Base-by-base conservation (phyloP, 2,113 vertebrate genomes). In the Ibidorhyncha struthersii region DNA sequence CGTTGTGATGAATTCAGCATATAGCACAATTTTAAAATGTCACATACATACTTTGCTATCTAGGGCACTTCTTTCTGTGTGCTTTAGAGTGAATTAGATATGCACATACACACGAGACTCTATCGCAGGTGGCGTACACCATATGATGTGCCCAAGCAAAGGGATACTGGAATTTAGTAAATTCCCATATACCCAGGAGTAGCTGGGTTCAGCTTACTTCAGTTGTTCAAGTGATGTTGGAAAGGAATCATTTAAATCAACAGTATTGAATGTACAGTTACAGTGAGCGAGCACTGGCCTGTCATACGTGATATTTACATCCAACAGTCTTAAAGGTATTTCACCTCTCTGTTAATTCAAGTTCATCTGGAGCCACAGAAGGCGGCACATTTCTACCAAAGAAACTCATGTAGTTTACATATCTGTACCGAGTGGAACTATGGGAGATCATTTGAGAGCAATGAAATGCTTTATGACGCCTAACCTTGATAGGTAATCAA, bases 21-120 rank as follows among this genome's bases (percentile, higher is more conserved):
- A 97, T 59, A 98, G 96, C 71, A 97, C 27, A 29, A 86, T 97
- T 97, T 93, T 72, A 41, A 98, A 98, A 98, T 96, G 97, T 96
- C 97, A 98, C 70, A 89, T 67, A 87, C 56, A 71, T 4, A 3
- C 52, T 62, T n/a, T 87, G 87, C 70, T 76, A 43, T 69, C 47
- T 61, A 72, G 79, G 69, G 29, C 66, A 49, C 65, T 84, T 69
- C 70, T 29, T 96, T 61, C 67, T 70, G 11, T 43, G 65, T 91
- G 76, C 82, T 89, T 91, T 53, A 66, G 53, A 90, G 43, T 9
- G 5, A 96, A 86, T 62, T 87, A 47, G 6, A 47, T 55, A 7
- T 4, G 49, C 14, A 34, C 10, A 32, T 3, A 12, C 4, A 43
- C 4, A 14, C 2, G n/a, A 55, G 56, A 41, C 49, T 52, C 41